These are phyloP conservation scores for Branchipolynoe longqiensis DNA, from an alignment of 2,888 invertebrate species.

Conservation along the genomic window DNA sequence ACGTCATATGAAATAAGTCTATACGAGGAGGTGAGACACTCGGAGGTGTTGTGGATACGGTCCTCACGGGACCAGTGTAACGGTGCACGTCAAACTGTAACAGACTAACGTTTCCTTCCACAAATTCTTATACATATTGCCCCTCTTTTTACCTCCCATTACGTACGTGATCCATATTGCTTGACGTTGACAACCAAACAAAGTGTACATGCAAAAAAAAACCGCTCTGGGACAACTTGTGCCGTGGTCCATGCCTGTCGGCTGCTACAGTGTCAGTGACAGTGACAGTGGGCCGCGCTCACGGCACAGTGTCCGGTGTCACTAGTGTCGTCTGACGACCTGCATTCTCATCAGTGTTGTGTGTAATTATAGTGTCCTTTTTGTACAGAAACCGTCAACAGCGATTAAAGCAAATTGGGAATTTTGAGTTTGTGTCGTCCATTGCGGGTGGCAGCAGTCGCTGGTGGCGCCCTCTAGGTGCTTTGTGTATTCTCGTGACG, in stretches of 20 bases:
- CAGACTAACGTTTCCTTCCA: not conserved
- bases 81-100: no score
- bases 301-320: not conserved
- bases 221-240: not conserved
- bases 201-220: not conserved
- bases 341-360: not conserved
- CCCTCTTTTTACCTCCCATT: not conserved
- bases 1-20: no score
- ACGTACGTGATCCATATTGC: not conserved
- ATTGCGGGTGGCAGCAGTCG: not conserved
- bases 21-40: no score
- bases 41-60: no score
- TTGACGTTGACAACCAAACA: not conserved
- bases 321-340: not conserved
- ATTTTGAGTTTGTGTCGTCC: not conserved
- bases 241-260: not conserved
- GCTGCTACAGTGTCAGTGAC: no score
- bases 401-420: not conserved
- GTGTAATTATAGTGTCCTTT: not conserved
- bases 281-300: no score
- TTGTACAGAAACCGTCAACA: constrained; percentile 1
- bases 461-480: not conserved
- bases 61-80: no score
- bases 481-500: constrained; percentile 3
- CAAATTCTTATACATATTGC: not conserved